Percentiles rank a stretch among this genome's conserved stretches.
Conservation (phyloP, 2,113 vertebrate genomes). For the Tetrao urogallus region DNA sequence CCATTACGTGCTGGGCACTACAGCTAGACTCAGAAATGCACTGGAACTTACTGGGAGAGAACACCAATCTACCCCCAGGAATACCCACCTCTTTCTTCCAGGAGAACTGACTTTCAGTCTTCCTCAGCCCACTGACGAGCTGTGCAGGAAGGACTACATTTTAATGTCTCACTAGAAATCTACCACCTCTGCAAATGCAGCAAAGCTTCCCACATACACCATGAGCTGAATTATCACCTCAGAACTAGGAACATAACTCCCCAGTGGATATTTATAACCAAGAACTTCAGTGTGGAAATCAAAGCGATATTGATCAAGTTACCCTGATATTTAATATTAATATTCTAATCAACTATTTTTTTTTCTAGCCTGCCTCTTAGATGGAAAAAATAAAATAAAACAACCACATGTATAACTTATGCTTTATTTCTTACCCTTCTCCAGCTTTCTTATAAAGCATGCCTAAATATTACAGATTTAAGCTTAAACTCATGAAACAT, state of each 20-base stretch:
- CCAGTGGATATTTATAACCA: background rate
- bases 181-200: constrained; percentile 42
- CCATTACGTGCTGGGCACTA: background rate
- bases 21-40: background rate
- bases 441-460: background rate
- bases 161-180: constrained; percentile 10
- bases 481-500: background rate
- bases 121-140: background rate
- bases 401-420: background rate
- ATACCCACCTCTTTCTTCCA: background rate
- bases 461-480: background rate
- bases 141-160: background rate
- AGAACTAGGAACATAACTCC: background rate
- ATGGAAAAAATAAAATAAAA: background rate
- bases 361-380: background rate
- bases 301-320: background rate
- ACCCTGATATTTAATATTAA: background rate
- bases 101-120: background rate
- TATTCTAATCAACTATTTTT: background rate
- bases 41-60: background rate
- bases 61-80: background rate
- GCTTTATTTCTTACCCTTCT: background rate
- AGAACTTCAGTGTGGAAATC: background rate
- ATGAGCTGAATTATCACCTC: background rate
- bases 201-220: constrained; percentile 10